Base-by-base conservation (phyloP, 2,797 vertebrate species). In the Lithobates pipiens region DNA sequence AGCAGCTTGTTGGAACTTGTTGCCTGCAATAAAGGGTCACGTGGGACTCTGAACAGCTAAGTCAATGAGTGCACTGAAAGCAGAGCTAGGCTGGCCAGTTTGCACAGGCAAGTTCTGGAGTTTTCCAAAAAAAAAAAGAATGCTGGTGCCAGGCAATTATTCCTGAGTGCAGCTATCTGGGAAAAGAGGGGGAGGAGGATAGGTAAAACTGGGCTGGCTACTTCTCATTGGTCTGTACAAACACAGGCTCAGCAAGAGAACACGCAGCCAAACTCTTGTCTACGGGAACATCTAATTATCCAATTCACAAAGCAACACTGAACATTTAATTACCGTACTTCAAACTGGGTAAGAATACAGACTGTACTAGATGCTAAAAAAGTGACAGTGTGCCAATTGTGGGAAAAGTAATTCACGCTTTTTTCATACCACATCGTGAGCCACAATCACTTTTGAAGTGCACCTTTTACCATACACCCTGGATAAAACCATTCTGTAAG, bases 61-160 rank as follows among this genome's bases (percentile, higher is more conserved):
- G 79, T 82, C 79, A 86, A 72, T 86, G 74, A 68, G 73, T 82
- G 32, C 68, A 88, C 86, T 42, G 44, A 78, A 83, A 92, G 91
- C 89, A 76, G 78, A 92, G 90, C 77, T 89, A 90, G 89, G 90
- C 89, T 91, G 90, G 81, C 78, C 88, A 87, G 78, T 91, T 80
- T 80, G 87, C 73, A 50, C 74, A 73, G 68, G 82, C 36, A 85
- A 27, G 85, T 88, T 84, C 82, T 77, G 84, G 88, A 89, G 85
- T 25, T 88, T 72, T 77, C 75, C 77, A 76, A 80, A 72, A 74
- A 25, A 10, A 70, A 74, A 25, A 10, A 70, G 32, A 39, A 50
- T 7, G 13, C 46, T 46, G 25, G 36, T 86, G 75, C 85, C 68
- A 77, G 75, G 75, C 63, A 54, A 77, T 75, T 34, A 81, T 50